A percentile compares a stretch with the other conserved stretches of the same genome.
Conservation (phyloP, 2,113 vertebrate genomes). For the Rhinoderma darwinii region DNA sequence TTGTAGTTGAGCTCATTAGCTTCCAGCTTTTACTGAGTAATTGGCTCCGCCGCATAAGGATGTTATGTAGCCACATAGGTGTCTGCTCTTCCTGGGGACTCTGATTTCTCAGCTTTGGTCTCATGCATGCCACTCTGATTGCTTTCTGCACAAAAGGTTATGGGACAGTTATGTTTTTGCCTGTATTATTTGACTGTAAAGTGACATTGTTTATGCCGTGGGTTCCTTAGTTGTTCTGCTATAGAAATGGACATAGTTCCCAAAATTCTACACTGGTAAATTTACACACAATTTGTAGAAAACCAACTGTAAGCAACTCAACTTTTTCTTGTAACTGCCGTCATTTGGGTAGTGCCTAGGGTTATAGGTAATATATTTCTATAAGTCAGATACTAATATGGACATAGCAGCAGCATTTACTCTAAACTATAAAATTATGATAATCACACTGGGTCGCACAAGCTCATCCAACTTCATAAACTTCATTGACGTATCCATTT, state of each 20-base stretch:
- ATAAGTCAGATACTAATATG: too few relatives aligned
- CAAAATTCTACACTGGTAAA: neutral
- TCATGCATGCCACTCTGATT: neutral
- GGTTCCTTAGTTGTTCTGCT: neutral
- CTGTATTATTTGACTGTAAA: neutral
- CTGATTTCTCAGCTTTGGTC: neutral
- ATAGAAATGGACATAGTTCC: neutral
- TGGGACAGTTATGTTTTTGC: neutral
- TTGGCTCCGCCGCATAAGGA: slow-evolving; percentile 15
- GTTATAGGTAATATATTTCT: too few relatives aligned
- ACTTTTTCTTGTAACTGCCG: too few relatives aligned
- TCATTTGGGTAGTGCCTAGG: too few relatives aligned
- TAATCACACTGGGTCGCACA: too few relatives aligned
- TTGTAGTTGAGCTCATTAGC: slow-evolving; percentile 46
- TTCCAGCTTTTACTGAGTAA: slow-evolving; percentile 30
- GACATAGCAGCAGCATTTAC: too few relatives aligned
- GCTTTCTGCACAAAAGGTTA: slow-evolving; percentile 16
- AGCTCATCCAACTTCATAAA: too few relatives aligned
- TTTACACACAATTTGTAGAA: neutral
- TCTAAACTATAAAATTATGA: too few relatives aligned
- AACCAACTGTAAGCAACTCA: too few relatives aligned
- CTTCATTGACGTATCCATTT: too few relatives aligned
- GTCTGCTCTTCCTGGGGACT: neutral
- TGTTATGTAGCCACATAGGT: slow-evolving; percentile 17
- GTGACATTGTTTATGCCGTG: neutral